Evolutionary conservation across 1,140 invertebrate genomes (phyloP).

Genomic region (Lepidotrigona ventralis): DNA sequence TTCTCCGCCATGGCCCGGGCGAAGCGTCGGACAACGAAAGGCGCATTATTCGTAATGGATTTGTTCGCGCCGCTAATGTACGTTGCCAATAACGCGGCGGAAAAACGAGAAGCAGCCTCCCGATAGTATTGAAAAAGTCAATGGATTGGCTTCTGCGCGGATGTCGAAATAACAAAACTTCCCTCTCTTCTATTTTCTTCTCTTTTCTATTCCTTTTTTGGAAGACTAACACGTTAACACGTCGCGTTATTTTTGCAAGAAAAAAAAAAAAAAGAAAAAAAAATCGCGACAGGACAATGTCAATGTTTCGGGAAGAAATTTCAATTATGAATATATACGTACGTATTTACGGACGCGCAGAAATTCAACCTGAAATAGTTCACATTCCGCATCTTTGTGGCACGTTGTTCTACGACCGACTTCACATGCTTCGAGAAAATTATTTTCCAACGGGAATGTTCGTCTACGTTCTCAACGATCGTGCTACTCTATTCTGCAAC

Average conservation of each 20-base stretch:
- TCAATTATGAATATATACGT: too few relatives aligned
- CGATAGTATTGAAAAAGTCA: background rate
- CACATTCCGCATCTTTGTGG: too few relatives aligned
- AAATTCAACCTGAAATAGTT: too few relatives aligned
- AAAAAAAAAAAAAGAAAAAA: background rate
- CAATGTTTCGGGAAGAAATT: too few relatives aligned
- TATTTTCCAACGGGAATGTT: too few relatives aligned
- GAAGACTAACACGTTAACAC: background rate
- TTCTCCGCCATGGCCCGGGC: background rate
- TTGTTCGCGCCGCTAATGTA: slow-evolving; percentile 15
- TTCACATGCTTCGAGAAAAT: too few relatives aligned
- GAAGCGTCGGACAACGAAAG: background rate
- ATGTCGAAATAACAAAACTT: background rate
- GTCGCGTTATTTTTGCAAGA: background rate
- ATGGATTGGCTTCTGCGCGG: slow-evolving; percentile 8
- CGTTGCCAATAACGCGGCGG: background rate
- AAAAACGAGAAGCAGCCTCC: background rate
- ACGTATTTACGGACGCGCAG: too few relatives aligned
- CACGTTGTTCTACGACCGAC: too few relatives aligned
- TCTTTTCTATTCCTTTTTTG: background rate
- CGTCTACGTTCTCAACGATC: background rate
- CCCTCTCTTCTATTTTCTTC: background rate
- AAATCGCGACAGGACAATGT: background rate
- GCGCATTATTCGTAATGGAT: slow-evolving; percentile 29
- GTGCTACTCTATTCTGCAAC: background rate